Evolutionary conservation across 2,888 invertebrate species (phyloP).

Genomic region (Meliscaeva auricollis): DNA sequence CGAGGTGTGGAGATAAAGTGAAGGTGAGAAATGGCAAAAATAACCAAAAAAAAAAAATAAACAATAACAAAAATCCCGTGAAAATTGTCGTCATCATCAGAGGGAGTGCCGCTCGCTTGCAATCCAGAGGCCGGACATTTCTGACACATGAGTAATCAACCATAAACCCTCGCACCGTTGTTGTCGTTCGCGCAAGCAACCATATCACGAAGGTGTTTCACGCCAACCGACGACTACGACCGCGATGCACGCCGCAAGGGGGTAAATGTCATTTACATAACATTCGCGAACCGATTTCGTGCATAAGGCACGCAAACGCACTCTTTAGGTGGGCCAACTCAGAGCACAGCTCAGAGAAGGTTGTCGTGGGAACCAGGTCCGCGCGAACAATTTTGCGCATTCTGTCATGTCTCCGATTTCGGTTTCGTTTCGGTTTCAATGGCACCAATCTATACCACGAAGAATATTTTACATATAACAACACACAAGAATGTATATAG

Average conservation of each 20-base stretch:
- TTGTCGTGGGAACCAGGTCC: slow-evolving; percentile 73
- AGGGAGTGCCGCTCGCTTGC: slow-evolving; percentile 61
- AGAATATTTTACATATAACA: background rate
- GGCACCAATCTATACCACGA: slow-evolving; percentile 37
- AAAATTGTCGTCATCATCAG: slow-evolving; percentile 67
- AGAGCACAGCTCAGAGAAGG: background rate
- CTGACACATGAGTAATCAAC: slow-evolving; percentile 70
- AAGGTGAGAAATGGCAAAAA: slow-evolving; percentile 64
- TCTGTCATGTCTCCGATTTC: slow-evolving; percentile 69
- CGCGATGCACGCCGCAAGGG: background rate
- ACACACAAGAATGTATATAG: background rate
- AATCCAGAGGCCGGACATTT: slow-evolving; percentile 58
- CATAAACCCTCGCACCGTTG: slow-evolving; percentile 10
- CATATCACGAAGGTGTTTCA: background rate
- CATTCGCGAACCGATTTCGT: slow-evolving; percentile 48
- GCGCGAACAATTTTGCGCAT: slow-evolving; percentile 66
- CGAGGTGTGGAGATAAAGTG: slow-evolving; percentile 7
- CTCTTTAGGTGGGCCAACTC: slow-evolving; percentile 66
- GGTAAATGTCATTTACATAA: slow-evolving; percentile 63
- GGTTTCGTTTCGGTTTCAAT: slow-evolving; percentile 72
- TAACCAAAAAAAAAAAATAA: slow-evolving; percentile 17
- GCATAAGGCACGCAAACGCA: slow-evolving; percentile 71
- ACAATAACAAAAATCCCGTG: slow-evolving; percentile 1
- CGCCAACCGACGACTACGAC: too few relatives aligned
- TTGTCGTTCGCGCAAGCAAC: background rate